Evolutionary conservation across 2,888 invertebrate species (phyloP).

Genomic region (Torymus auratus): DNA sequence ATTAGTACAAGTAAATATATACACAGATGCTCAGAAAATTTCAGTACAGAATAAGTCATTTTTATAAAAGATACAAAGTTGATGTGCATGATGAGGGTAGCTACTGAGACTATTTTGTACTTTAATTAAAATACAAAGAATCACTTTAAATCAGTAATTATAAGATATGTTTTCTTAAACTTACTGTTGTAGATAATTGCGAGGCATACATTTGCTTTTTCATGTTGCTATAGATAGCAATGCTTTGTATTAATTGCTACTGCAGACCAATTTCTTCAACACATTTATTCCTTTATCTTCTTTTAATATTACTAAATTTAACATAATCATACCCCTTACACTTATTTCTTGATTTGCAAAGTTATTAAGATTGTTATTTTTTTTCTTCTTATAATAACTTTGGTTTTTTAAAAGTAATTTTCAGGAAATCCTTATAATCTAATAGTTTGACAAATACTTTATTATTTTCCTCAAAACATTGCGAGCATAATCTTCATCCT

Average conservation of each 20-base stretch:
- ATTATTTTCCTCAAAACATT: constrained; percentile 2
- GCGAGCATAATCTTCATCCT: constrained; percentile 9
- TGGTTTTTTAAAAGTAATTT: constrained; percentile 6
- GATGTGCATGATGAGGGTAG: too few species aligned
- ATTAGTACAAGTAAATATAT: too few species aligned
- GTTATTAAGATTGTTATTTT: constrained; percentile 12
- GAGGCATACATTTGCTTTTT: neutral
- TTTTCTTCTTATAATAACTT: constrained; percentile 14
- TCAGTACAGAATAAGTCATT: too few species aligned
- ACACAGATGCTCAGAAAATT: too few species aligned
- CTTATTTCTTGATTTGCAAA: neutral
- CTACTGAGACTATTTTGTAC: too few species aligned
- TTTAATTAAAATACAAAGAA: too few species aligned
- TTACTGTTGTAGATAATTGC: constrained; percentile 1
- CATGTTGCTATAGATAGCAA: neutral
- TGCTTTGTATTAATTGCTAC: constrained; percentile 4
- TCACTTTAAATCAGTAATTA: too few species aligned
- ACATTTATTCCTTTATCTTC: constrained; percentile 22
- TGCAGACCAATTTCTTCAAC: neutral
- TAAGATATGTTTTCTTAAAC: too few species aligned
- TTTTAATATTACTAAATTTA: neutral
- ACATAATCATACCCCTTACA: neutral
- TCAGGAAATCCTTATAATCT: constrained; percentile 37
- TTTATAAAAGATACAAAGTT: too few species aligned
- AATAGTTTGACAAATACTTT: constrained; percentile 37